Conservation (phyloP, 2,113 vertebrate species). For the Eleginops maclovinus region DNA sequence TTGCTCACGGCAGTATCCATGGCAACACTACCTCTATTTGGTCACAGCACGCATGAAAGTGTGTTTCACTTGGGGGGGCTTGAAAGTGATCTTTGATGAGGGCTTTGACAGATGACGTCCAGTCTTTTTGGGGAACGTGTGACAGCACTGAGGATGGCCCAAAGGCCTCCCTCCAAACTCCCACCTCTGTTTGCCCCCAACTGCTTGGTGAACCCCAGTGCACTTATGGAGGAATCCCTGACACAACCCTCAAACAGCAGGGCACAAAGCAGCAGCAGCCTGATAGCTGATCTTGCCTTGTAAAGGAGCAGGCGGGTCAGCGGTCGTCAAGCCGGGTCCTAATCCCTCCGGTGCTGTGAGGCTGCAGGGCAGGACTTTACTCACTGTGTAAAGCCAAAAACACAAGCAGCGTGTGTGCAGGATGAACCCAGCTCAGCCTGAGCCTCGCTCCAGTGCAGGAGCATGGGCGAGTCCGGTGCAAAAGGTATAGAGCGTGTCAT, state of each 20-base stretch:
- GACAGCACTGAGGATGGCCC: constrained; percentile 52
- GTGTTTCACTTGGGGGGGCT: constrained; percentile 44
- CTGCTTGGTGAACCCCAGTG: constrained; percentile 80
- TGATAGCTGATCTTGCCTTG: constrained; percentile 77
- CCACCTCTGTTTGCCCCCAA: constrained; percentile 63
- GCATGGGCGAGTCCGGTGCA: neutral
- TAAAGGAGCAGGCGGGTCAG: constrained; percentile 78
- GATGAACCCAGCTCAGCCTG: constrained; percentile 2
- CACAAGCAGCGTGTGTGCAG: constrained; percentile 27
- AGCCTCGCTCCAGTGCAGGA: neutral
- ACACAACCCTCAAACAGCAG: constrained; percentile 83
- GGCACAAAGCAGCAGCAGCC: constrained; percentile 79
- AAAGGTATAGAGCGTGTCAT: constrained; percentile 2
- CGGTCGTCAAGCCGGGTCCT: constrained; percentile 57
- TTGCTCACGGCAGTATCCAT: constrained; percentile 50
- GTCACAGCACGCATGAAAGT: constrained; percentile 75
- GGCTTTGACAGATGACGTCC: constrained; percentile 79
- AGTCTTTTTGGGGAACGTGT: constrained; percentile 30
- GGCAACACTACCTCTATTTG: constrained; percentile 68
- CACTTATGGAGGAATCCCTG: constrained; percentile 80
- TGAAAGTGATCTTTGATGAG: constrained; percentile 75
- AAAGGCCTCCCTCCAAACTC: constrained; percentile 45
- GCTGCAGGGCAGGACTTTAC: constrained; percentile 55
- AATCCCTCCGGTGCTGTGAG: constrained; percentile 55
- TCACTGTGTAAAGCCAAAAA: constrained; percentile 52